Conservation (phyloP, 2,888 invertebrate species). For the Eilema depressum region DNA sequence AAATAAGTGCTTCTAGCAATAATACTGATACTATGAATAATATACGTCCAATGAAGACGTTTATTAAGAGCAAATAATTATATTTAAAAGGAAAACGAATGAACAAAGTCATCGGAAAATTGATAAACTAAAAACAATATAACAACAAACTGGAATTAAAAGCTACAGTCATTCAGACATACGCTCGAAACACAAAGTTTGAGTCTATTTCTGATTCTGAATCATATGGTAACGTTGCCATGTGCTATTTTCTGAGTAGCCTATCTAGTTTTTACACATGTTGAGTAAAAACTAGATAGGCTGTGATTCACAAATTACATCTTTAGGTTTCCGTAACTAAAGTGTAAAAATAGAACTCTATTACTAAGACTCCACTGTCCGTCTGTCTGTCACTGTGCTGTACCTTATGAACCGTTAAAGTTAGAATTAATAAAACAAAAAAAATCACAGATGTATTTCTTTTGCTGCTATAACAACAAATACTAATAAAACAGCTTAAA, state of each 20-base stretch:
- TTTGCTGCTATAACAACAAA: too few species aligned
- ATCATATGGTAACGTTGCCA: not conserved
- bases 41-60: not conserved
- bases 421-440: too few species aligned
- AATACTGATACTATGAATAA: not conserved
- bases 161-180: too few species aligned
- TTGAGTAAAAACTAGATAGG: too few species aligned
- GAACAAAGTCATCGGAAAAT: not conserved
- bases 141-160: not conserved
- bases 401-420: too few species aligned
- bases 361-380: too few species aligned
- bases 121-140: not conserved
- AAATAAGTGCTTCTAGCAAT: not conserved
- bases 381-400: too few species aligned
- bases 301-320: not conserved
- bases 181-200: not conserved
- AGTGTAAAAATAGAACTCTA: too few species aligned
- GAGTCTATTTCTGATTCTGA: constrained; percentile 7
- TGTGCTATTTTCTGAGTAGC: not conserved
- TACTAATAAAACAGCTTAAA: too few species aligned
- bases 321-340: too few species aligned
- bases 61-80: not conserved
- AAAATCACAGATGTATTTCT: too few species aligned
- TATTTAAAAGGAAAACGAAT: not conserved
- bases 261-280: not conserved